phyloP scores from a whole-genome alignment of 2,113 vertebrate genomes.

The Indicator maculatus region DNA sequence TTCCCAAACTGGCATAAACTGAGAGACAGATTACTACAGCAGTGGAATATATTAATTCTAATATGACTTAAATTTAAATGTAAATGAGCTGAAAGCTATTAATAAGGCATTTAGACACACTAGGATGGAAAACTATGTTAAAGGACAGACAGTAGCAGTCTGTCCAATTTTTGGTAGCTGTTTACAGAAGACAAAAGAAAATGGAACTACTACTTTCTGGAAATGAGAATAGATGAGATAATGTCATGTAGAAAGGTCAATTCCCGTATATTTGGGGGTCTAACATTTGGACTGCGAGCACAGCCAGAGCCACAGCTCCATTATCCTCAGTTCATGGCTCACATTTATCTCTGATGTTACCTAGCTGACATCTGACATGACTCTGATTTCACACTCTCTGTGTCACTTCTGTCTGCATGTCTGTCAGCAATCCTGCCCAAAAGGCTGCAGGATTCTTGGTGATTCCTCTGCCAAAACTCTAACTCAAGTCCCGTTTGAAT shows the following conservation, averaged over 20 bases:
- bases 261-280: neutral
- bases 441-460: neutral
- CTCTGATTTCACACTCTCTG: neutral
- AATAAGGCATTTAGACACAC: neutral
- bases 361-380: neutral
- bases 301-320: neutral
- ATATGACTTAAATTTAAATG: conserved; percentile 34
- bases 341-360: neutral
- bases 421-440: neutral
- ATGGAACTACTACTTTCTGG: neutral
- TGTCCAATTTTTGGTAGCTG: neutral
- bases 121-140: neutral
- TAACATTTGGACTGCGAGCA: neutral
- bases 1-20: conserved; percentile 15
- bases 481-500: neutral
- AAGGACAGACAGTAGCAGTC: neutral
- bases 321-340: neutral
- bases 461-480: neutral
- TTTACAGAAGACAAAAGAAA: neutral
- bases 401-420: neutral
- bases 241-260: neutral
- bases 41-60: conserved; percentile 27
- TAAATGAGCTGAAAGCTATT: neutral
- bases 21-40: conserved; percentile 19
- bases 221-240: neutral